Percentiles rank a stretch among this genome's conserved stretches.
Evolutionary conservation across 2,113 vertebrate genomes (phyloP).

Genomic region (Rafetus swinhoei): DNA sequence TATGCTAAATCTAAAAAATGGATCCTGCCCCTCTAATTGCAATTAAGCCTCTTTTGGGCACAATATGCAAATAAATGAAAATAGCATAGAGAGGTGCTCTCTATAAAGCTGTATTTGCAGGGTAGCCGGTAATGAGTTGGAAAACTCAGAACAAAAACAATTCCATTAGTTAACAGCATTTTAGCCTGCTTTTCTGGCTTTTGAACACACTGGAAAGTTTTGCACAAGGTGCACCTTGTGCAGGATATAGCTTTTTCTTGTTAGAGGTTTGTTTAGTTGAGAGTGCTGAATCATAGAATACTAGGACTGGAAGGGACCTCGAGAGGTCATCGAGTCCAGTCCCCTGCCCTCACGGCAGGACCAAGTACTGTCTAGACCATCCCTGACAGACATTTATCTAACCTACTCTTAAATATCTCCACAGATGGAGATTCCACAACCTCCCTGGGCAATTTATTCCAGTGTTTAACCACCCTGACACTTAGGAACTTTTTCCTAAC

Average conservation of each 20-base stretch:
- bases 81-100: background rate
- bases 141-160: background rate
- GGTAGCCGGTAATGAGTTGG: background rate
- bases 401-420: too few species aligned
- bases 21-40: background rate
- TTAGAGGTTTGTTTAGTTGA: conserved; percentile 16
- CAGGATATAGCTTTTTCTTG: background rate
- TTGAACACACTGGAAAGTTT: conserved; percentile 45
- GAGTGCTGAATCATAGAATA: conserved; percentile 12
- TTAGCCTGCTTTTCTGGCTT: conserved; percentile 32
- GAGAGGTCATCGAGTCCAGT: too few species aligned
- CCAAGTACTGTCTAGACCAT: too few species aligned
- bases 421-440: too few species aligned
- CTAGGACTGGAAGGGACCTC: too few species aligned
- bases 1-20: background rate
- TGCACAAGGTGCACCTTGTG: background rate
- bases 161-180: conserved; percentile 3
- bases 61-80: background rate
- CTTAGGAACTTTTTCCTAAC: too few species aligned
- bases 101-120: background rate
- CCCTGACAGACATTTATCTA: too few species aligned
- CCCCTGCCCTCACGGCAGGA: too few species aligned
- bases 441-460: too few species aligned
- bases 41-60: fast-evolving
- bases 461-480: too few species aligned